A percentile compares a stretch with the other conserved stretches of the same genome.
Conservation (phyloP, 2,888 invertebrate genomes). For the Nematopogon swammerdamellus region DNA sequence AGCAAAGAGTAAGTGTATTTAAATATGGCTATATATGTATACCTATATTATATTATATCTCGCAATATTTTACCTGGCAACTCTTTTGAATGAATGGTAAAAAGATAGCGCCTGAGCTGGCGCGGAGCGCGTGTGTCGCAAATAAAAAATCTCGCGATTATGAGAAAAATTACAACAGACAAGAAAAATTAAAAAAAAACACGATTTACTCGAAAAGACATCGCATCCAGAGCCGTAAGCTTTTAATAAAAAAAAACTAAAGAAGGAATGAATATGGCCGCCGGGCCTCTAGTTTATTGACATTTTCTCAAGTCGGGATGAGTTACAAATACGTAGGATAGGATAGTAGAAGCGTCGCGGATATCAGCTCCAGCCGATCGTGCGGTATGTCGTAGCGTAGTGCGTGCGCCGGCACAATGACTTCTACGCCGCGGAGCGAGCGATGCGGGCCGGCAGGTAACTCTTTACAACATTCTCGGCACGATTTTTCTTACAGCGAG, state of each 20-base stretch:
- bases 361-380: constrained; percentile 15
- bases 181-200: constrained; percentile 17
- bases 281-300: constrained; percentile 37
- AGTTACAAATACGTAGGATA: background rate
- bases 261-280: constrained; percentile 37
- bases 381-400: constrained; percentile 38
- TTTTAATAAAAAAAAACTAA: too few species aligned
- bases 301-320: constrained; percentile 23
- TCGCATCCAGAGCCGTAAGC: too few species aligned
- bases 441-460: constrained; percentile 31
- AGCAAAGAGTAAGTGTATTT: too few species aligned
- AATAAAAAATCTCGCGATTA: too few species aligned
- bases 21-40: too few species aligned
- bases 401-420: constrained; percentile 34
- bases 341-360: background rate
- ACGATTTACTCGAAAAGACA: constrained; percentile 6
- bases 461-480: background rate
- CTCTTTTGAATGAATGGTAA: too few species aligned
- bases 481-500: background rate
- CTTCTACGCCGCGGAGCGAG: constrained; percentile 51
- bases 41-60: too few species aligned
- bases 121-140: too few species aligned
- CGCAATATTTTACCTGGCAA: too few species aligned
- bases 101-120: too few species aligned
- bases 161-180: constrained; percentile 3